Conservation (phyloP, 2,797 vertebrate species). For the Sitta carolinensis region DNA sequence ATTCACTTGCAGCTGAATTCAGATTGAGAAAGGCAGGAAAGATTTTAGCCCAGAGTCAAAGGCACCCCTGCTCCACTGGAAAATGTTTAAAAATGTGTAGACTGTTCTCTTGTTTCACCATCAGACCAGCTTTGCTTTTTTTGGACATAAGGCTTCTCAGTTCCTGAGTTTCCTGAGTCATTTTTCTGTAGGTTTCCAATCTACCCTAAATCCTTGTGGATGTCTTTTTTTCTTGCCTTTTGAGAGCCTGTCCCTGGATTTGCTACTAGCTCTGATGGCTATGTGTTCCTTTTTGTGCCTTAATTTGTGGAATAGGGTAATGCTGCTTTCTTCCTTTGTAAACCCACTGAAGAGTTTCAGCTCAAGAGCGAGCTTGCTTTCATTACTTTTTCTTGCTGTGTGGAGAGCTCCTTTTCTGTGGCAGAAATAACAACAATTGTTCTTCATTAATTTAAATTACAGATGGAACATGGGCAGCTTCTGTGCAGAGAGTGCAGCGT, state of each 20-base stretch:
- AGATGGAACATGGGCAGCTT: background rate
- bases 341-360: background rate
- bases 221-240: background rate
- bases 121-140: background rate
- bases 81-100: background rate
- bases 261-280: background rate
- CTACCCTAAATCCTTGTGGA: background rate
- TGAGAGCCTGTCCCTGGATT: background rate
- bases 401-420: background rate
- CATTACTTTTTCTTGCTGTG: background rate
- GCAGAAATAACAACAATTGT: background rate
- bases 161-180: background rate
- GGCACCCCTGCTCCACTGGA: background rate
- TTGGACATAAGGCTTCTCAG: background rate
- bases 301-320: background rate
- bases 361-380: background rate
- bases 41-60: background rate
- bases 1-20: background rate
- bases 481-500: background rate
- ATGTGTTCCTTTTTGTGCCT: background rate
- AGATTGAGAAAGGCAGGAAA: background rate
- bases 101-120: background rate
- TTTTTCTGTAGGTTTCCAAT: background rate
- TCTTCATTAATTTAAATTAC: conserved; percentile 52
- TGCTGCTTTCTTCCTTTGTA: background rate